phyloP scores from a whole-genome alignment of 2,797 vertebrate genomes.

The Sebastes vulpes region DNA sequence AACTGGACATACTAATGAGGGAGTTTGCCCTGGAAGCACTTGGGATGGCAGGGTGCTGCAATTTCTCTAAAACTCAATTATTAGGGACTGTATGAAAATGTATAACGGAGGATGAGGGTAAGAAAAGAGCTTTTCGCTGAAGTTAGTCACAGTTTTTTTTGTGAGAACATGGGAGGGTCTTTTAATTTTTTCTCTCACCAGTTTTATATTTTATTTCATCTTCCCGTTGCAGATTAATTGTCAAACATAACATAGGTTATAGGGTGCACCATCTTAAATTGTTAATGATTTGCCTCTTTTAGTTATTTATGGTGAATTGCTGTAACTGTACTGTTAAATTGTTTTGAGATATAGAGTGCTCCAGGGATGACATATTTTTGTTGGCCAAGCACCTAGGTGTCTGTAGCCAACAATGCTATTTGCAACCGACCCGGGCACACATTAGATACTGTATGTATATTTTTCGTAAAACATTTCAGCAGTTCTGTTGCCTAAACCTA shows the following conservation, averaged over 20 bases:
- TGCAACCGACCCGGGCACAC: neutral
- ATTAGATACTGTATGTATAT: too few relatives aligned
- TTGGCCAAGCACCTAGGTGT: neutral
- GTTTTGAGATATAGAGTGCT: neutral
- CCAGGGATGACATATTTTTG: neutral
- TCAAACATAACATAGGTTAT: neutral
- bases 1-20: conserved; percentile 29
- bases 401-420: neutral
- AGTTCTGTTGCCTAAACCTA: too few relatives aligned
- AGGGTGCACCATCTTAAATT: neutral
- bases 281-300: neutral
- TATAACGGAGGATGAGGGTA: neutral
- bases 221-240: neutral
- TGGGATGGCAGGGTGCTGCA: neutral
- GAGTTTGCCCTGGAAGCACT: conserved; percentile 3
- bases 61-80: neutral
- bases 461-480: too few relatives aligned
- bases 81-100: neutral
- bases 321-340: neutral
- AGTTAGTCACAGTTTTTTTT: neutral
- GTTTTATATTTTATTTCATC: neutral
- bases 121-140: neutral
- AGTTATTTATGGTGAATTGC: neutral
- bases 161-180: neutral
- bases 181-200: neutral